phyloP scores from a whole-genome alignment of 2,797 vertebrate species.

The Pyrocephalus nanus region DNA sequence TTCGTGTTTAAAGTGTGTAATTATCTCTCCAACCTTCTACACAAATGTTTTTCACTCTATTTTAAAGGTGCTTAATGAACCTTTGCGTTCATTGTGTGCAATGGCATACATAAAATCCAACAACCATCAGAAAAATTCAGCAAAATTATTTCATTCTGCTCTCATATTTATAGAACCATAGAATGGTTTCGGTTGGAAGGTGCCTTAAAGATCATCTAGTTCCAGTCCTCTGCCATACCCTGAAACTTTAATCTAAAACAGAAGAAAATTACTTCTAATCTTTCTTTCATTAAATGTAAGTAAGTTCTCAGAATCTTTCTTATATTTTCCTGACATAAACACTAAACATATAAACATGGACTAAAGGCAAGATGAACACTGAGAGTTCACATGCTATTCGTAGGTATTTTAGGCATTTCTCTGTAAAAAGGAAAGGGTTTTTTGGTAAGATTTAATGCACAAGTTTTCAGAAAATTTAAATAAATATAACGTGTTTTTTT shows the following conservation, averaged over 20 bases:
- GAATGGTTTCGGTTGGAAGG: background rate
- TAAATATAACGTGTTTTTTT: background rate
- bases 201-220: background rate
- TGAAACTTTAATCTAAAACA: background rate
- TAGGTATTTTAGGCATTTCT: background rate
- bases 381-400: background rate
- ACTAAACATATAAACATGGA: background rate
- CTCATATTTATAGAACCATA: background rate
- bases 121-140: background rate
- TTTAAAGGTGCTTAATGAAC: conserved; percentile 25
- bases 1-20: conserved; percentile 36
- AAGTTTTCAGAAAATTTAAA: background rate
- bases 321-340: background rate
- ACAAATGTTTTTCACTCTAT: background rate
- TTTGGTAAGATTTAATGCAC: background rate
- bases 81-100: background rate
- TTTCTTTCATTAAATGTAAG: background rate
- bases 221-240: rapidly evolving
- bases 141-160: background rate
- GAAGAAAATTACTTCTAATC: background rate
- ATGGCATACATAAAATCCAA: background rate
- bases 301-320: background rate
- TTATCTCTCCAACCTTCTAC: conserved; percentile 24
- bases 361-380: background rate
- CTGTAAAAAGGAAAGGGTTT: background rate